phyloP scores from a whole-genome alignment of 2,113 vertebrate genomes.

The Scalopus aquaticus region DNA sequence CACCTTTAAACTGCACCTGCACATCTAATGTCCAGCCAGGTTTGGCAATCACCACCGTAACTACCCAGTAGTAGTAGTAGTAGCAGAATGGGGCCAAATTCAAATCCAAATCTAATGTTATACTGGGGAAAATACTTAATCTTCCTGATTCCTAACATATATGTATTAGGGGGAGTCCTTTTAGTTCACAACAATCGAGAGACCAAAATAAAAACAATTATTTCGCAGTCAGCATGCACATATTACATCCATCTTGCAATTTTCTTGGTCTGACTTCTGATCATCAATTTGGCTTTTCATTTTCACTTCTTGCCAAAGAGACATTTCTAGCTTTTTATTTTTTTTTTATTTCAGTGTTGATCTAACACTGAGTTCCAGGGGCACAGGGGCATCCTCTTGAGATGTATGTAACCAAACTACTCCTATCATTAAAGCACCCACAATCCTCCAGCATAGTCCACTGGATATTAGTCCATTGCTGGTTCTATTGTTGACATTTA shows the following conservation, averaged over 20 bases:
- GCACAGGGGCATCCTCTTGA: too few relatives aligned
- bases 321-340: background rate
- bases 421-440: too few relatives aligned
- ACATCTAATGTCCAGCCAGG: background rate
- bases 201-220: background rate
- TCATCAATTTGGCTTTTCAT: background rate
- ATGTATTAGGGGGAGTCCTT: background rate
- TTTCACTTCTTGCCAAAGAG: background rate
- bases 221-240: background rate
- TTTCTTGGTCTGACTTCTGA: constrained; percentile 1
- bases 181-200: background rate
- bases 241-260: background rate
- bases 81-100: background rate
- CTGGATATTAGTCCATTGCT: background rate
- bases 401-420: too few relatives aligned
- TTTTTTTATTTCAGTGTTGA: too few relatives aligned
- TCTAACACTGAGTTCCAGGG: too few relatives aligned
- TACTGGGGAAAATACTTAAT: background rate
- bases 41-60: background rate
- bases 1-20: background rate
- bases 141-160: background rate
- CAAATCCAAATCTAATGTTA: background rate
- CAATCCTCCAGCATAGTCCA: too few relatives aligned
- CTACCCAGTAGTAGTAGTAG: background rate
- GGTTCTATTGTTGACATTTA: background rate